A percentile compares a stretch with the other conserved stretches of the same genome.
These are phyloP conservation scores for Mola mola DNA, from an alignment of 2,113 vertebrate genomes.

Conservation along the genomic window DNA sequence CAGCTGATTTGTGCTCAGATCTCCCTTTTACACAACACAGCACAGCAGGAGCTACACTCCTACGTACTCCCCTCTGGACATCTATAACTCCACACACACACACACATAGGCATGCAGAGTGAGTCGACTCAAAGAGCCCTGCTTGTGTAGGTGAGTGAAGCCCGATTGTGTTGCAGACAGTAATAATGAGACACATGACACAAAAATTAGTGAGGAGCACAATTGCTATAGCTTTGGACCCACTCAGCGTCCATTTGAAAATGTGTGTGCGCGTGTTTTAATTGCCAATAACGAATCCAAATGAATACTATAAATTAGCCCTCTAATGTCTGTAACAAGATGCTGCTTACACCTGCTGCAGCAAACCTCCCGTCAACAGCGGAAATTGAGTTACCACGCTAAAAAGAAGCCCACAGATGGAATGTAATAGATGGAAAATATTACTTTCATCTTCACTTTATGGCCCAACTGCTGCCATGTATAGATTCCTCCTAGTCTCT, in stretches of 20 bases:
- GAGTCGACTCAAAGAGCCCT: conserved; percentile 29
- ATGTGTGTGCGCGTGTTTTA: conserved; percentile 22
- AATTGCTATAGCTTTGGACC: background rate
- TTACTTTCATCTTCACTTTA: conserved; percentile 38
- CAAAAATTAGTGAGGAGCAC: conserved; percentile 22
- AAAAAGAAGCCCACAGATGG: conserved; percentile 20
- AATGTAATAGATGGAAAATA: conserved; percentile 39
- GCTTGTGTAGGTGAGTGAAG: conserved; percentile 23
- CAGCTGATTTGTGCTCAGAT: conserved; percentile 32
- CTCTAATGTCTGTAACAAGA: conserved; percentile 19
- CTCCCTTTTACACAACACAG: conserved; percentile 33
- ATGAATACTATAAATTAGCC: conserved; percentile 62
- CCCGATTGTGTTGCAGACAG: conserved; percentile 34
- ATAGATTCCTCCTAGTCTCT: conserved; percentile 2
- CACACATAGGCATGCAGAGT: conserved; percentile 11
- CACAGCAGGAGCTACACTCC: conserved; percentile 26
- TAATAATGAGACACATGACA: conserved; percentile 34
- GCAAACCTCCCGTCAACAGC: conserved; percentile 5
- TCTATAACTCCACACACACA: conserved; percentile 11
- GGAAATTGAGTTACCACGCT: conserved; percentile 7
- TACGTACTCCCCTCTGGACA: conserved; percentile 11
- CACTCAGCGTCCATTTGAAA: conserved; percentile 5
- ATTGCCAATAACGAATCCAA: conserved; percentile 44
- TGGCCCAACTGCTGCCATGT: conserved; percentile 12
- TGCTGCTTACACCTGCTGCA: conserved; percentile 23